These are phyloP conservation scores for Galeopsomyia nigrocyanea DNA, from an alignment of 2,888 invertebrate species.

Conservation along the genomic window DNA sequence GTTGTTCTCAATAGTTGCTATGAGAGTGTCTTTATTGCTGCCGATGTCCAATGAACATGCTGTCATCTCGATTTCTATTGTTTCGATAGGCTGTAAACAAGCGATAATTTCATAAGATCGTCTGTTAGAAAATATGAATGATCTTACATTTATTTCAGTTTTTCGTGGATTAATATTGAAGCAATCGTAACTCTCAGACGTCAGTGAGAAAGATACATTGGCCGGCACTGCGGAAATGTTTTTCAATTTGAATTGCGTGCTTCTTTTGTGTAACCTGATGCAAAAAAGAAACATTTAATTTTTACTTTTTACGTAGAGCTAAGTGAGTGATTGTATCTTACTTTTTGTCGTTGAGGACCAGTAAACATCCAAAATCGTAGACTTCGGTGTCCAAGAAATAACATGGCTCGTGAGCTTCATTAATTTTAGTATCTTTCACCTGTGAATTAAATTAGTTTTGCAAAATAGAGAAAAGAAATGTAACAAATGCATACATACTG, in stretches of 20 bases:
- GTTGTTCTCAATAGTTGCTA: conserved; percentile 72
- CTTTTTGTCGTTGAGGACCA: conserved; percentile 10
- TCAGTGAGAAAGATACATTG: conserved; percentile 69
- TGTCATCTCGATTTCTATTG: conserved; percentile 57
- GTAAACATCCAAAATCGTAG: conserved; percentile 38
- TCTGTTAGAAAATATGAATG: neutral
- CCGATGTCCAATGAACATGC: conserved; percentile 63
- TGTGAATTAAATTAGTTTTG: conserved; percentile 35
- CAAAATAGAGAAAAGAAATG: neutral
- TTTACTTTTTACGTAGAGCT: neutral
- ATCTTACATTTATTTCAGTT: conserved; percentile 53
- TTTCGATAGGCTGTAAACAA: conserved; percentile 56
- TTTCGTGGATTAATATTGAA: conserved; percentile 69
- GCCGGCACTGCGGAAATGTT: conserved; percentile 73
- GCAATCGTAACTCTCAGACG: conserved; percentile 65
- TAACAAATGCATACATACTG: conserved; percentile 41
- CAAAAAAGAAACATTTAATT: neutral
- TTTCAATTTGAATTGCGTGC: conserved; percentile 68
- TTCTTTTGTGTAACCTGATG: conserved; percentile 26
- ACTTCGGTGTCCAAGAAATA: conserved; percentile 54
- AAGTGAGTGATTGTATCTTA: neutral
- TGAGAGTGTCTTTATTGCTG: conserved; percentile 58
- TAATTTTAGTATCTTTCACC: conserved; percentile 49
- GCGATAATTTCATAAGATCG: neutral
- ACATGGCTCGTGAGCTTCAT: conserved; percentile 52